Evolutionary conservation across 2,113 vertebrate species (phyloP), one percentile per base, ranked within the genome.

Genomic region (Periophthalmus modestus): DNA sequence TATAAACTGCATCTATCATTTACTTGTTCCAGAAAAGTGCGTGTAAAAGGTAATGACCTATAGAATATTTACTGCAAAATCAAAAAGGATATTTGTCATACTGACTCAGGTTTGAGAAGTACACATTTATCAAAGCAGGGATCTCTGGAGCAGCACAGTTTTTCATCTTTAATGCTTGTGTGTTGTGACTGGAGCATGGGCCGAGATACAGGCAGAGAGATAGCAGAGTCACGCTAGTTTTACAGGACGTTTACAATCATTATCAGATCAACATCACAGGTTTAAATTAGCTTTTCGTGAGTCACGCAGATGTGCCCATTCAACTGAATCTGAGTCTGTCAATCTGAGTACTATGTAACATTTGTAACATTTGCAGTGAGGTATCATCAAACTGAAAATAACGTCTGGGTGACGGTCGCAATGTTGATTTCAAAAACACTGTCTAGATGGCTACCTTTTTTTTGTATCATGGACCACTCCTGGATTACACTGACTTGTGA

Each of bases 151-250:
- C 62, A 5, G 62, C 62, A 43, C 62, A 65, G 13, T 65, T 43
- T 65, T 65, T 65, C 62, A 65, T 65, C 16, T 65, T 34, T 65
- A 65, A 65, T 65, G 62, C 62, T n/a, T 43, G 62, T 61, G 58
- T 65, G 62, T 65, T 65, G 62, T 65, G 62, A 65, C 62, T 65
- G 62, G 33, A 65, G 62, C 34, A 9, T 0, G 9, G 10, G 7
- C 62, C 10, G 62, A 39, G 62, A n/a, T 43, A 65, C 9, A 65
- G 34, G 18, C 62, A 39, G 19, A 19, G 61, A 63, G 61, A 65
- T 65, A 65, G 4, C 34, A 12, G 7, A 12, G 16, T 43, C 62
- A 65, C 62, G 18, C 34, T n/a, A 43, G 18, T 65, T 65, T 39
- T 4, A 65, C 18, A 3, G 34, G 34, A 65, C 18, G 21, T 65